A percentile compares a stretch with the other conserved stretches of the same genome.
Conservation (phyloP, 2,888 invertebrate species). For the Ornithoptera alexandrae region DNA sequence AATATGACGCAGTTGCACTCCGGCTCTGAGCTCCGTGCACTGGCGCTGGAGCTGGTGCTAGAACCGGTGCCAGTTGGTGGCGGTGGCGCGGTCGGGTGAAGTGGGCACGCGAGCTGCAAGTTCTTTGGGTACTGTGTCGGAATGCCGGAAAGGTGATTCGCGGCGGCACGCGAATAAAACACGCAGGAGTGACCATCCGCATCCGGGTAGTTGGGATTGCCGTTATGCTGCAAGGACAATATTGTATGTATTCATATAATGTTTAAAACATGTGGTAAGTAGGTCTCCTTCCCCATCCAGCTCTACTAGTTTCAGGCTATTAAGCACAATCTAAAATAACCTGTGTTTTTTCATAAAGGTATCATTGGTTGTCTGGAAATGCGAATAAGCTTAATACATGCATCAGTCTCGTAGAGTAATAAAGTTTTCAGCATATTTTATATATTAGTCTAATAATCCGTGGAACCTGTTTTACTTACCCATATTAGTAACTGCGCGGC, state of each 20-base stretch:
- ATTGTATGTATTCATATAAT: too few species aligned
- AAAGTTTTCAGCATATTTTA: too few species aligned
- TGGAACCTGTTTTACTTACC: constrained; percentile 78
- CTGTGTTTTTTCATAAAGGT: too few species aligned
- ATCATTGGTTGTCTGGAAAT: too few species aligned
- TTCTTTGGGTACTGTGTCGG: constrained; percentile 62
- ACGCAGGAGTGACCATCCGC: constrained; percentile 75
- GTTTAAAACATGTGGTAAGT: too few species aligned
- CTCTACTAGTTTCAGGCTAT: too few species aligned
- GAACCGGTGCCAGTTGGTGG: constrained; percentile 41
- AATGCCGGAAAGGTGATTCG: constrained; percentile 71
- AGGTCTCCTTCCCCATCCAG: too few species aligned
- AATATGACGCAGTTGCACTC: constrained; percentile 75
- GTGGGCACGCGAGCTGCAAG: constrained; percentile 65
- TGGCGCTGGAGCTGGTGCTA: constrained; percentile 41
- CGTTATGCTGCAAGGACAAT: constrained; percentile 87
- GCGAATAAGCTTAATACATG: too few species aligned
- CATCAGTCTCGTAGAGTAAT: too few species aligned
- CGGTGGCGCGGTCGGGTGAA: constrained; percentile 59
- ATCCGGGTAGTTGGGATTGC: constrained; percentile 94
- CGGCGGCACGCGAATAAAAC: constrained; percentile 76
- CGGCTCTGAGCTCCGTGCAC: constrained; percentile 61
- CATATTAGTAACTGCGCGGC: constrained; percentile 96
- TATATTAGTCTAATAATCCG: too few species aligned
- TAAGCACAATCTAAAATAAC: too few species aligned